phyloP scores from a whole-genome alignment of 2,888 invertebrate genomes.

The Cataglyphis albicans region DNA sequence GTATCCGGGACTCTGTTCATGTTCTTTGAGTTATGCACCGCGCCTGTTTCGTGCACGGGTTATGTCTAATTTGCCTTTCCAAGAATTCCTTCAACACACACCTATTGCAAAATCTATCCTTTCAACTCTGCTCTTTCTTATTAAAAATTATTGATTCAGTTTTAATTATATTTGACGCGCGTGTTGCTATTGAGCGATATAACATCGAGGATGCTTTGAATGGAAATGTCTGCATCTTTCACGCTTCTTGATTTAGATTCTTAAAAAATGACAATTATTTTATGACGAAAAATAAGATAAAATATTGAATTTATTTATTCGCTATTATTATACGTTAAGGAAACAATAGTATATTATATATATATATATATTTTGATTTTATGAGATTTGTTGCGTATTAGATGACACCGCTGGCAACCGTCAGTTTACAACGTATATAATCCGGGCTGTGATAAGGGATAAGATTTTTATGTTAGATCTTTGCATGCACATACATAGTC shows the following conservation, averaged over 20 bases:
- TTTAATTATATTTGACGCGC: background rate
- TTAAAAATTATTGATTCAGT: background rate
- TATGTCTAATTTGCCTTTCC: slow-evolving; percentile 68
- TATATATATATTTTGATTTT: background rate
- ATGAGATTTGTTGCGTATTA: background rate
- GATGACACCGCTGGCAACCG: too few species aligned
- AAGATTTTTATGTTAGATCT: slow-evolving; percentile 7
- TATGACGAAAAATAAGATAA: background rate
- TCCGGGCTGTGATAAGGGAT: background rate
- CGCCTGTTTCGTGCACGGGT: slow-evolving; percentile 65
- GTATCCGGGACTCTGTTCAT: slow-evolving; percentile 66
- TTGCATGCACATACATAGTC: background rate
- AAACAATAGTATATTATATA: background rate
- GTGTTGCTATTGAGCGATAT: background rate
- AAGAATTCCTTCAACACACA: slow-evolving; percentile 60
- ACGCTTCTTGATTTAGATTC: background rate
- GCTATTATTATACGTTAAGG: background rate
- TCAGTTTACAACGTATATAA: background rate
- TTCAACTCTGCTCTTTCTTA: background rate
- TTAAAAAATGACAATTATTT: background rate
- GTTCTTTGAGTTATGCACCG: slow-evolving; percentile 70
- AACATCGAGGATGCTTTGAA: background rate
- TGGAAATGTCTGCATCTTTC: background rate
- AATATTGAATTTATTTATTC: background rate
- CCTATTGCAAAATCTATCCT: slow-evolving; percentile 14